These are phyloP conservation scores for Cylloceria caligata DNA, from an alignment of 2,888 invertebrate species.

Conservation along the genomic window DNA sequence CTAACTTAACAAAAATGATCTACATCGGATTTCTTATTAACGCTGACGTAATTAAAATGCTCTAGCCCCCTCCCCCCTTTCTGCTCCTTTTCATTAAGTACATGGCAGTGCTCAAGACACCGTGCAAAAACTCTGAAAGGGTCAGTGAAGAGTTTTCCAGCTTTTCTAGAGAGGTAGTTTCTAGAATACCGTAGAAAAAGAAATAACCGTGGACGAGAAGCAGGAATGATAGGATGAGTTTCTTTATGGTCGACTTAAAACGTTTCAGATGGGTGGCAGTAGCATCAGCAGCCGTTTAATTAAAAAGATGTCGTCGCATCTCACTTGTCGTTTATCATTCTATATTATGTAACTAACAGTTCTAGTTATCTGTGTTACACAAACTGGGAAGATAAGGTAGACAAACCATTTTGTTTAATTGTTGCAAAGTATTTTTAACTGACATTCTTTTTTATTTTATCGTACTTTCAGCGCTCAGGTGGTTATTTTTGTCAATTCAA, in stretches of 20 bases:
- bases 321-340: slow-evolving; percentile 2
- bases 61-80: no score
- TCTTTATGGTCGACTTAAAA: slow-evolving; percentile 55
- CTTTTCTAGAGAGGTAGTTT: slow-evolving; percentile 2
- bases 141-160: slow-evolving; percentile 12
- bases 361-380: no score
- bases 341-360: neutral
- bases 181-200: slow-evolving; percentile 1
- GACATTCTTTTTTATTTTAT: no score
- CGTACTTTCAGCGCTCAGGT: no score
- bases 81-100: slow-evolving; percentile 65
- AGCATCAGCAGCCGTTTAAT: slow-evolving; percentile 61
- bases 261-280: slow-evolving; percentile 27
- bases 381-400: no score
- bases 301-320: slow-evolving; percentile 53
- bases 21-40: no score
- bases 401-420: no score
- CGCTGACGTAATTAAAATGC: no score
- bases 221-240: slow-evolving; percentile 56
- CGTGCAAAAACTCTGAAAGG: slow-evolving; percentile 25
- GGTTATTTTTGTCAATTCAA: no score
- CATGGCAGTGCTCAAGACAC: slow-evolving; percentile 19
- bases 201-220: neutral
- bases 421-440: no score
- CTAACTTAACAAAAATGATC: no score